phyloP scores from a whole-genome alignment of 2,888 invertebrate species.

The Lymantria dispar region DNA sequence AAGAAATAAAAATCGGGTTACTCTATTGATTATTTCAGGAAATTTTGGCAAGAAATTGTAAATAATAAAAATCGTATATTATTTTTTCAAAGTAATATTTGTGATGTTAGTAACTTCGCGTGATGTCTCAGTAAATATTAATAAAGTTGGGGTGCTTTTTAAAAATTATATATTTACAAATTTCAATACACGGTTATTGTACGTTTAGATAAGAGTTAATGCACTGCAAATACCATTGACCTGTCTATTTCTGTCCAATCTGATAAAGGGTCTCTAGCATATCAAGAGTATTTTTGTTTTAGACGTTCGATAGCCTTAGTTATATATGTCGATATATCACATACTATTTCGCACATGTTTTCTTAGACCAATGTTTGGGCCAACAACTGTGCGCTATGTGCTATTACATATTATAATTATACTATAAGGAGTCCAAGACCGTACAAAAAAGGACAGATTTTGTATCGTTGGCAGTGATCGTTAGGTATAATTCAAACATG shows the following conservation, averaged over 20 bases:
- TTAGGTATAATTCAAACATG: not conserved
- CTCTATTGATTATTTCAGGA: not conserved
- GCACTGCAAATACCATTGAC: too few relatives aligned
- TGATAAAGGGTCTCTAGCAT: not conserved
- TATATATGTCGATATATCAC: conserved; percentile 1
- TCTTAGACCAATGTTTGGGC: conserved; percentile 12
- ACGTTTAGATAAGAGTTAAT: too few relatives aligned
- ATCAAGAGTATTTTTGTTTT: conserved; percentile 9
- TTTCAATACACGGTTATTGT: too few relatives aligned
- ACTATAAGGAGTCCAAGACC: conserved; percentile 49
- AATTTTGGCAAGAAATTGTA: conserved; percentile 16
- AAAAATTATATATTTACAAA: too few relatives aligned
- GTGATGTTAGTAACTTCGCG: too few relatives aligned
- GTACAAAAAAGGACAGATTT: conserved; percentile 13
- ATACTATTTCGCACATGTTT: not conserved
- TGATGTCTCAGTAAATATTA: too few relatives aligned
- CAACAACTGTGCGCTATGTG: conserved; percentile 1
- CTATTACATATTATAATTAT: conserved; percentile 13
- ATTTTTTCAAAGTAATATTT: too few relatives aligned
- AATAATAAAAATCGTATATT: too few relatives aligned
- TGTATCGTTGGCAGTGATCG: conserved; percentile 31
- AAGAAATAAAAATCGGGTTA: conserved; percentile 6
- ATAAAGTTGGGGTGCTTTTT: too few relatives aligned
- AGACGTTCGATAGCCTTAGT: conserved; percentile 5
- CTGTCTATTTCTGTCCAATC: conserved; percentile 6